Evolutionary conservation across 1,140 invertebrate genomes (phyloP).

Genomic region (Papilio polyxenes): DNA sequence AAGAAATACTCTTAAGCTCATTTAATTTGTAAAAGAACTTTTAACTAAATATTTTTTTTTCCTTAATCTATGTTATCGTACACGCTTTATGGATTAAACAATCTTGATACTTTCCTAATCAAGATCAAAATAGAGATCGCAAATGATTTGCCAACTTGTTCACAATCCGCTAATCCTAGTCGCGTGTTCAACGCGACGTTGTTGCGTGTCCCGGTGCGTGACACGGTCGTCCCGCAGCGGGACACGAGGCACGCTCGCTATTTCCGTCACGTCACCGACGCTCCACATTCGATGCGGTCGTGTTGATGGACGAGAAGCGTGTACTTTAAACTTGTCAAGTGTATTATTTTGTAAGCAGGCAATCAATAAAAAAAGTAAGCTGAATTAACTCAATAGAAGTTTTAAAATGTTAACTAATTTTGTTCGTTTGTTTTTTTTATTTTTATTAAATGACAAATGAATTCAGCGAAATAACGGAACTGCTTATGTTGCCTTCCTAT

Average conservation of each 20-base stretch:
- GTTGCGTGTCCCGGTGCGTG: too few relatives aligned
- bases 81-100: not conserved
- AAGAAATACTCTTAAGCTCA: not conserved
- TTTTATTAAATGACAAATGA: too few relatives aligned
- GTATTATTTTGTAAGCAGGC: not conserved
- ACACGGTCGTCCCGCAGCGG: not conserved
- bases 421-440: too few relatives aligned
- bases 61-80: not conserved
- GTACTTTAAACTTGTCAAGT: slow-evolving; percentile 16
- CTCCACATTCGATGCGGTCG: not conserved
- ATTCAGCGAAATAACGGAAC: too few relatives aligned
- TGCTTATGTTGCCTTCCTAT: too few relatives aligned
- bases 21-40: not conserved
- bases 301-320: not conserved
- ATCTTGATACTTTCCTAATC: slow-evolving; percentile 3
- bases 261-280: slow-evolving; percentile 7
- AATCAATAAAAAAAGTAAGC: not conserved
- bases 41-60: not conserved
- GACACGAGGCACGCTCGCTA: not conserved
- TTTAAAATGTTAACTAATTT: too few relatives aligned
- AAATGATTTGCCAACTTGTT: not conserved
- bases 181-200: not conserved
- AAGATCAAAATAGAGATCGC: not conserved
- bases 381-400: not conserved
- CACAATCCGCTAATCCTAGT: not conserved